phyloP scores from a whole-genome alignment of 2,113 vertebrate genomes.

The Jacana jacana region DNA sequence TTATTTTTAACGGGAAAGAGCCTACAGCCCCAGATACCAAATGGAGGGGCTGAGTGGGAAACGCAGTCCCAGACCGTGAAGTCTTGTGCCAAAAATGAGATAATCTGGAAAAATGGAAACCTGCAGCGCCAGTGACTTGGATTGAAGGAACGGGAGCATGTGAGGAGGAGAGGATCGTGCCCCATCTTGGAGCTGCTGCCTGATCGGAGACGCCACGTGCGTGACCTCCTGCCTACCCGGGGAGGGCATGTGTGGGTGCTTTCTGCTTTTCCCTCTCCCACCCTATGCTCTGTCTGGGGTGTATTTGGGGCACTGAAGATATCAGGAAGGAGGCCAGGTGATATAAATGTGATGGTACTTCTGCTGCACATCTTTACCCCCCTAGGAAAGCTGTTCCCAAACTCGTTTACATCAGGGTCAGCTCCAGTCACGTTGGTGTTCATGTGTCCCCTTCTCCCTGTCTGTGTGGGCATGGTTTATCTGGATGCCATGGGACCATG shows the following conservation, averaged over 20 bases:
- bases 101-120: slow-evolving; percentile 46
- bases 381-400: neutral
- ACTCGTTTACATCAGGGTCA: accelerated
- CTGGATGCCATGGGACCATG: accelerated
- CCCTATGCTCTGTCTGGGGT: accelerated
- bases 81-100: slow-evolving; percentile 66
- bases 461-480: neutral
- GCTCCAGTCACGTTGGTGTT: accelerated
- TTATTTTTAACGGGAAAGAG: slow-evolving; percentile 53
- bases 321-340: neutral
- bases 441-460: neutral
- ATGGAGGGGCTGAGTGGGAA: slow-evolving; percentile 19
- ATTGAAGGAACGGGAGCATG: neutral
- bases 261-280: neutral
- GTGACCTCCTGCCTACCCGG: accelerated
- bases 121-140: neutral
- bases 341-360: neutral
- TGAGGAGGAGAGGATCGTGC: accelerated
- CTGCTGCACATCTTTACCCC: neutral
- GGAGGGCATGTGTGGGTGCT: accelerated
- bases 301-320: neutral
- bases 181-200: accelerated
- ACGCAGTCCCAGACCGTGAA: neutral
- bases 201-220: neutral
- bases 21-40: neutral